Evolutionary conservation across 2,797 vertebrate genomes (phyloP), one percentile per base, ranked within the genome.

Genomic region (Tinamus major): DNA sequence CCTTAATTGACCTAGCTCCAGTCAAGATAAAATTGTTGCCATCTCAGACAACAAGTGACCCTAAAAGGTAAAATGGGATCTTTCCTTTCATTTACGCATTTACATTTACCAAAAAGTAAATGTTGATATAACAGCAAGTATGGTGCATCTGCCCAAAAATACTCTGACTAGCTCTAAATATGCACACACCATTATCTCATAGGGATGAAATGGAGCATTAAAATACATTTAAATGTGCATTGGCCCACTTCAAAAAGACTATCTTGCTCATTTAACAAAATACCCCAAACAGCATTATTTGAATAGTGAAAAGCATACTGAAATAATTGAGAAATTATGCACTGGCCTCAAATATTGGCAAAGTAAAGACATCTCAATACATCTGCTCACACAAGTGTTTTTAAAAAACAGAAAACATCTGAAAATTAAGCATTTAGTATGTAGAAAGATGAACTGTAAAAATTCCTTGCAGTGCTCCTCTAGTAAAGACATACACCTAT

Each of bases 261-360:
- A 72, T 78, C 86, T 94, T 96, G 76, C 93, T 92, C 90, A 95
- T 94, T 79, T 23, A 91, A 94, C 85, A 74, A 44, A 39, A 15
- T 41, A 80, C 51, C 86, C 70, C 76, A 84, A 96, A 89, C 85
- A 95, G 79, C 81, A 87, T 83, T 87, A 95, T 94, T 79, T 94
- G 46, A 92, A 94, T 85, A 96, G 95, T 89, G 92, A 94, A 96
- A 95, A 96, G 91, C 93, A 96, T 72, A 92, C 72, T 94, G 93
- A 92, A 94, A 56, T 79, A 82, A 95, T 90, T 86, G 87, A 95
- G 91, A 93, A 96, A 86, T 92, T 86, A 95, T 9, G 10, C 75
- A 89, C 51, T 84, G 56, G 70, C 39, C 87, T 81, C 51, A 79
- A 67, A 80, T 92, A 87, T 71, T 91, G 91, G 89, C 72, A 94